Evolutionary conservation across 1,140 invertebrate species (phyloP).

Genomic region (Ptiloglossa arizonensis): DNA sequence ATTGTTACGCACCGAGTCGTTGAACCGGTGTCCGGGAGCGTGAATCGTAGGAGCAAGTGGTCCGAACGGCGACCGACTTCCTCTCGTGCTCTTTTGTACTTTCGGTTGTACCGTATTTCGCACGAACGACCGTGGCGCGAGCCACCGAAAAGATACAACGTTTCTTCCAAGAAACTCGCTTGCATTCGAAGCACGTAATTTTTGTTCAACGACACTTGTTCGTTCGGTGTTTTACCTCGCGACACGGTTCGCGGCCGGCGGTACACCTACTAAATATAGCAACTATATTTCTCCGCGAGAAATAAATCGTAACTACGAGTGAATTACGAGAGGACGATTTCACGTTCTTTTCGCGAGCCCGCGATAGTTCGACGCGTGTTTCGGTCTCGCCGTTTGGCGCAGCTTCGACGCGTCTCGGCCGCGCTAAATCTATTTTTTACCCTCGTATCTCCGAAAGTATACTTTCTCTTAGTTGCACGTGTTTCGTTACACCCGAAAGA

Average conservation of each 20-base stretch:
- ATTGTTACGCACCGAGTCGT: neutral
- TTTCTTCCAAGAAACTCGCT: neutral
- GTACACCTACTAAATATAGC: constrained; percentile 48
- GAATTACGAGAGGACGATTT: constrained; percentile 25
- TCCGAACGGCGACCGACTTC: neutral
- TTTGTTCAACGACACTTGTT: neutral
- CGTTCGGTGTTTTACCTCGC: constrained; percentile 33
- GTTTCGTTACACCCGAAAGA: neutral
- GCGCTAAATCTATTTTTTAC: constrained; percentile 51
- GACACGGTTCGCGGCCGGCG: neutral
- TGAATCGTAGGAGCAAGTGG: constrained; percentile 11
- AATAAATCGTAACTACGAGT: constrained; percentile 25
- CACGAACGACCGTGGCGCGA: too few relatives aligned
- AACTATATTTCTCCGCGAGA: constrained; percentile 2
- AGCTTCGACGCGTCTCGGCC: constrained; percentile 3
- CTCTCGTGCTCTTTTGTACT: neutral
- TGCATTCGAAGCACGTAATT: neutral
- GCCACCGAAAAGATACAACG: neutral
- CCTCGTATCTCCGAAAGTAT: too few relatives aligned
- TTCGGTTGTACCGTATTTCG: neutral
- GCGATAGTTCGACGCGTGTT: constrained; percentile 45
- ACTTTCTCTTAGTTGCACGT: constrained; percentile 40
- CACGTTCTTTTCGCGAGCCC: constrained; percentile 44
- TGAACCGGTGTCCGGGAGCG: constrained; percentile 9
- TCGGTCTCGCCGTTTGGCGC: neutral